phyloP scores from a whole-genome alignment of 1,140 invertebrate genomes.

The Galendromus occidentalis region DNA sequence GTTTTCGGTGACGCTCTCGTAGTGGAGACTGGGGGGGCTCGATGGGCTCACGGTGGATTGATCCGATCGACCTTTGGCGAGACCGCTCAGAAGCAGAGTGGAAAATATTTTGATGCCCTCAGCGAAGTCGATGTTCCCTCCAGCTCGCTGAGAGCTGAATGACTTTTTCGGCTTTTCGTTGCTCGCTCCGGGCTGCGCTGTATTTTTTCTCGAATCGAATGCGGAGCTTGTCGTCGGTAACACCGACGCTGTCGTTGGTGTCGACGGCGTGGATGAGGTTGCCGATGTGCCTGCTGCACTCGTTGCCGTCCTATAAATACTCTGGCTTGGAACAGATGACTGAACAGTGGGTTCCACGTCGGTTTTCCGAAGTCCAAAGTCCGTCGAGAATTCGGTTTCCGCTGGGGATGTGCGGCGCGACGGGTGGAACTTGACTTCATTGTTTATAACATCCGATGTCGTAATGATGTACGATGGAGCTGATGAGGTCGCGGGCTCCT shows the following conservation, averaged over 20 bases:
- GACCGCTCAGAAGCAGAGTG: not conserved
- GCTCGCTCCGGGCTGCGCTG: too few species aligned
- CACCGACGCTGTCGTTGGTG: not conserved
- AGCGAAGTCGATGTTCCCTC: not conserved
- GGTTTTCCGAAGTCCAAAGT: not conserved
- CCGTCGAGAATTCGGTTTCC: not conserved
- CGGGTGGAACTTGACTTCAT: not conserved
- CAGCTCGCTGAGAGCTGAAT: too few species aligned
- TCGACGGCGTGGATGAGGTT: not conserved
- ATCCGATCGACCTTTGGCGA: not conserved
- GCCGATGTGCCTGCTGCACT: not conserved
- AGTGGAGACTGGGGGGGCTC: too few species aligned
- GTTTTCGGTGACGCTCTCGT: not conserved
- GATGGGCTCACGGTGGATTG: not conserved
- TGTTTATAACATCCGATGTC: not conserved
- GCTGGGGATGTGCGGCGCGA: not conserved
- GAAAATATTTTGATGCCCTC: conserved; percentile 7
- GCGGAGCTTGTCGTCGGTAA: too few species aligned
- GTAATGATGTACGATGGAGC: not conserved
- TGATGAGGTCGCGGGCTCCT: not conserved
- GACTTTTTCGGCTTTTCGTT: too few species aligned
- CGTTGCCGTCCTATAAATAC: not conserved
- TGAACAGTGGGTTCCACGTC: not conserved
- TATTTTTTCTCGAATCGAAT: too few species aligned
- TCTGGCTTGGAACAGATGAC: not conserved